Base-by-base conservation (phyloP, 2,888 invertebrate genomes). In the Rotaria sp. region DNA sequence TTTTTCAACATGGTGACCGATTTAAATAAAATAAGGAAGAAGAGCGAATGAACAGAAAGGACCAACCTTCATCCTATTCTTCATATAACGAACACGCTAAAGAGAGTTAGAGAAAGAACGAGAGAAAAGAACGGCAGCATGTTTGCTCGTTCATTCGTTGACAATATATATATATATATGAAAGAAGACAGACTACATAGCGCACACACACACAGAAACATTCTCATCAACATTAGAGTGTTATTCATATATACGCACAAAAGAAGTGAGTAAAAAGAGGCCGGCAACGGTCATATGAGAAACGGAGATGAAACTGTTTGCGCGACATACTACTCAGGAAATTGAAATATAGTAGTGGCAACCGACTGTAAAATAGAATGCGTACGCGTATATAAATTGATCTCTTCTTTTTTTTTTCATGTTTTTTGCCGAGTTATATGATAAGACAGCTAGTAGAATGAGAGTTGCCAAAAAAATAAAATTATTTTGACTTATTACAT, bases 231-330 rank as follows among this genome's bases (percentile, higher is more conserved):
- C 67, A 67, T 67, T 35, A 67, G 67, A 59, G 30, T 67, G 21
- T 67, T 67, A 30, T 18, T 67, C 57, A n/a, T 26, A 67, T 18
- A 67, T 21, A 67, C 35, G 15, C 35, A 67, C 67, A 67, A 67
- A 67, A 67, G 67, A 67, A 67, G 67, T 67, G 35, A 67, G 67
- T 67, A 67, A 67, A 67, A 67, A 35, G 35, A 67, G 67, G 11
- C 18, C 30, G 35, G 15, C 30, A 30, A 67, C 67, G 67, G 67
- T 35, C 67, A 38, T 67, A 35, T 15, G 35, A 67, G 35, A 35
- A 67, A 5, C 35, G 67, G 35, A 67, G 67, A 67, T 67, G 30
- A 35, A 67, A 67, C 67, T 67, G 35, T 67, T 67, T 67, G 67
- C 21, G 67, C 67, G 67, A 67, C 67, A 67, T 67, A 30, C 21